phyloP scores from a whole-genome alignment of 2,888 invertebrate genomes.

The Brachypalpus laphriformis region DNA sequence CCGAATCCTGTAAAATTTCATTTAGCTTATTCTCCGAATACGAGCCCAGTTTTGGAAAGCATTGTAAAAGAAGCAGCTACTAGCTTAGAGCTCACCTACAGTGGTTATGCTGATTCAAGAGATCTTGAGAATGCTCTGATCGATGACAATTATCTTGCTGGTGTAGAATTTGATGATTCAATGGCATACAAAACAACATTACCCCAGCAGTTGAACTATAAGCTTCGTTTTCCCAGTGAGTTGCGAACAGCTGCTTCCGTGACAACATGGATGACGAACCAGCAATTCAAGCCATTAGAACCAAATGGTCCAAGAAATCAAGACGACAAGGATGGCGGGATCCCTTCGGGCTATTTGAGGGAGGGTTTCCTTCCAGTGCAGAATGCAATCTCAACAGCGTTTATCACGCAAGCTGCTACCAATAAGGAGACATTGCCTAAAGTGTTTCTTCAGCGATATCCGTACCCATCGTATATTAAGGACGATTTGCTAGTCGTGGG shows the following conservation, averaged over 20 bases:
- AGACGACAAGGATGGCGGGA: conserved; percentile 83
- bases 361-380: conserved; percentile 89
- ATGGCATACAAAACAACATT: conserved; percentile 79
- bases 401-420: conserved; percentile 74
- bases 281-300: no score
- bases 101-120: conserved; percentile 65
- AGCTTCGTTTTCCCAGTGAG: conserved; percentile 87
- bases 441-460: conserved; percentile 85
- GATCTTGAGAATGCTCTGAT: conserved; percentile 72
- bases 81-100: conserved; percentile 73
- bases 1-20: conserved; percentile 12
- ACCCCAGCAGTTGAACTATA: conserved; percentile 84
- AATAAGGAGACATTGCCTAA: conserved; percentile 75
- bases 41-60: conserved; percentile 80
- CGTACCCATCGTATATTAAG: conserved; percentile 88
- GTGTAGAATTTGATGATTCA: conserved; percentile 85
- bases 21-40: conserved; percentile 84
- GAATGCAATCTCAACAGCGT: conserved; percentile 84
- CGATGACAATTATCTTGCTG: conserved; percentile 81
- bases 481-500: conserved; percentile 87
- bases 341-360: conserved; percentile 85
- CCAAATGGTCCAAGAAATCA: conserved; percentile 83
- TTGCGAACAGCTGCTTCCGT: conserved; percentile 82
- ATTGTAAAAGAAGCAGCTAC: conserved; percentile 78
- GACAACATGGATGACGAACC: no score